Base-by-base conservation (phyloP, 1,140 invertebrate species). In the Drosophila takahashii region DNA sequence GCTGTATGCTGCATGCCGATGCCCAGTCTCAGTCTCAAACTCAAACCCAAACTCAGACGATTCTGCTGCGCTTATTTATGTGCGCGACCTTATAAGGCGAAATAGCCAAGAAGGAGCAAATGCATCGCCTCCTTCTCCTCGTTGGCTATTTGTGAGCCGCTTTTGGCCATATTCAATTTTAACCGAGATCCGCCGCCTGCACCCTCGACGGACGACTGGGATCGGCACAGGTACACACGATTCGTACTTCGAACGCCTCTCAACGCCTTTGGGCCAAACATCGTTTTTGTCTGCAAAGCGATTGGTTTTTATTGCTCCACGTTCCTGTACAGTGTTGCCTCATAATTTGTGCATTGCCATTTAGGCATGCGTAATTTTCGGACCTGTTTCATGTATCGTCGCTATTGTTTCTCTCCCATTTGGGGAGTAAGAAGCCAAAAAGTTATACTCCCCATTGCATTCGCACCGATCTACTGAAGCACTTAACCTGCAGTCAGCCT, bases 51-150 rank as follows among this genome's bases (percentile, higher is more conserved):
- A 60, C 34, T 53, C 57, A 22, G 26, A 29, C 36, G 52, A 61
- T 86, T 87, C 70, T 54, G 75, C 71, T 62, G 70, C 52, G 79
- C 79, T 86, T 86, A 87, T 86, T 86, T 86, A 86, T 86, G 83
- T 86, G 75, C 79, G 57, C 83, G 70, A 87, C 83, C 83, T 87
- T 86, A 86, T 87, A 86, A 86, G 83, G 83, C 70, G 58, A 71
- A 87, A 87, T 86, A 86, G 83, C 83, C 66, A 87, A 50, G 72
- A 64, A 61, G 60, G 51, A 75, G 57, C 58, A 50, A 60, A 64
- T 69, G 42, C 75, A 69, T 52, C 65, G 48, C n/a, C 67, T 41
- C n/a, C 37, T 15, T 22, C 26, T 16, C 32, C 59, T 36, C 27
- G 39, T 60, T 44, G 56, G 57, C 57, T 73, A 58, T 60, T 58